Evolutionary conservation across 2,888 invertebrate species (phyloP).

Genomic region (Vanessa cardui): DNA sequence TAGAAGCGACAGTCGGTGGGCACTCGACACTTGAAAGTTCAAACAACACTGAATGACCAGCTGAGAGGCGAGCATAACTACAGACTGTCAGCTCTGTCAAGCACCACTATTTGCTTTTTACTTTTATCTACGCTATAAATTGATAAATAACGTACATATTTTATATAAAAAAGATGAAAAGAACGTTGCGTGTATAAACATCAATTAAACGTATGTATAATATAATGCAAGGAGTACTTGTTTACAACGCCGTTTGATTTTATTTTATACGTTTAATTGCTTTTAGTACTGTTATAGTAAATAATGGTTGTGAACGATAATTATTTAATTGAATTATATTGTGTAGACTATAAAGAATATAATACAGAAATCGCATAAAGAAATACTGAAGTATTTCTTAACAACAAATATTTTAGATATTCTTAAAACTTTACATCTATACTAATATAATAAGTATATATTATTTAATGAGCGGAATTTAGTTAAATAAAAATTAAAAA

Average conservation of each 20-base stretch:
- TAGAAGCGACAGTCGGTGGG: slow-evolving; percentile 34
- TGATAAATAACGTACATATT: slow-evolving; percentile 8
- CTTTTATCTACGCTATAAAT: slow-evolving; percentile 18
- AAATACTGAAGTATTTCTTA: no score
- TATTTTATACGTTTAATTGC: slow-evolving; percentile 2
- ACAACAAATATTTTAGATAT: no score
- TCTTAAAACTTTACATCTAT: no score
- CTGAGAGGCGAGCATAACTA: slow-evolving; percentile 33
- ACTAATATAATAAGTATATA: no score
- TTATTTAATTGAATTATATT: no score
- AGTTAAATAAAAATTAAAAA: no score
- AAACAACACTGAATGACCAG: slow-evolving; percentile 39
- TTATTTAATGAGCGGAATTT: no score
- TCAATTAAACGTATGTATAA: neutral
- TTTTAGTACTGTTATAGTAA: neutral
- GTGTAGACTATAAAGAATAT: neutral
- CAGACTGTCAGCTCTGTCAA: slow-evolving; percentile 31
- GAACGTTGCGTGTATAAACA: neutral
- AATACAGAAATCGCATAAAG: no score
- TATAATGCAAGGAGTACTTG: neutral
- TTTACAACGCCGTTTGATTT: neutral
- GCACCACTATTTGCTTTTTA: slow-evolving; percentile 29
- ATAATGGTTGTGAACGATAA: neutral
- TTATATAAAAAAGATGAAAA: neutral
- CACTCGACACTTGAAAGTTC: slow-evolving; percentile 35